Base-by-base conservation (phyloP, 2,113 vertebrate genomes). In the Chloebia gouldiae region DNA sequence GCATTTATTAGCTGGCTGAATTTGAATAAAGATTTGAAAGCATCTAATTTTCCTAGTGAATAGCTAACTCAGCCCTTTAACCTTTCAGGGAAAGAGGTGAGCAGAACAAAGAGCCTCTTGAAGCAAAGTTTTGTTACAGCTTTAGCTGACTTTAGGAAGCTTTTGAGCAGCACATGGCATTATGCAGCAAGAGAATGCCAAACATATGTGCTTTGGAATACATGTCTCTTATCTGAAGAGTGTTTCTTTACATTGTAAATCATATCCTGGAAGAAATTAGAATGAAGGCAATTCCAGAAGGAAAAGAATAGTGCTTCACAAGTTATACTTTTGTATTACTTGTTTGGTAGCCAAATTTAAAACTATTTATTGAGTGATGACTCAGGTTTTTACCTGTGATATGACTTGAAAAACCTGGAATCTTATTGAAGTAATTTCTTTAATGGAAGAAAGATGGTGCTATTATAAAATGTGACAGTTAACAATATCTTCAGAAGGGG, bases 361-460 rank as follows among this genome's bases (percentile, higher is more conserved):
- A 95, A 59, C 40, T 70, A 33, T 51, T 78, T 81, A 81, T 95
- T 92, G 75, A 66, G 28, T 81, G 71, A 86, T 47, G 45, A 91
- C 44, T 81, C 54, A 80, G 51, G 12, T 66, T 88, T 91, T 92
- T 39, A 94, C 79, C 86, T 96, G 51, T 66, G 66, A 68, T 65
- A n/a, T 81, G 78, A 39, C 68, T 95, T 87, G 86, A 76, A 73
- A 95, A 91, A 53, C 39, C 53, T 89, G 40, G 70, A 96, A 80
- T 81, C 61, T 88, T 92, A 80, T 7, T 86, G 94, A 95, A 95
- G 97, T 95, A 96, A 96, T 97, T 97, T 97, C 95, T 94, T 82
- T 95, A 96, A 83, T 94, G 93, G 72, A 97, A 97, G 96, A 97
- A 95, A 97, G 97, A 97, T 97, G 97, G 96, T 97, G 97, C 95